Evolutionary conservation across 2,113 vertebrate genomes (phyloP).

Genomic region (Colistium nudipinnis): DNA sequence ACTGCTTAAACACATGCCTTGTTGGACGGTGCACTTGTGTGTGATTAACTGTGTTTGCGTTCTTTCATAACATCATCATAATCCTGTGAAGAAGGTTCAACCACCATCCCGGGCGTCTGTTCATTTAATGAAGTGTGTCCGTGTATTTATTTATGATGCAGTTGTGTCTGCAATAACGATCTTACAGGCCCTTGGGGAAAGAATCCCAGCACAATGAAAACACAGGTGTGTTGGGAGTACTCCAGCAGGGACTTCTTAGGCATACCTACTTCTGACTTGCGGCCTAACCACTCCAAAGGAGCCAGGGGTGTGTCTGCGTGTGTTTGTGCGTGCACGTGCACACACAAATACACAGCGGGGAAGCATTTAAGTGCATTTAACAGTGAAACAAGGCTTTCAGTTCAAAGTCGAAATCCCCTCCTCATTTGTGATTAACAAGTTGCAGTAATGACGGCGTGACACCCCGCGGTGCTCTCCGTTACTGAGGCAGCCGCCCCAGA

Average conservation of each 20-base stretch:
- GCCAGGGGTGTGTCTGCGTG: slow-evolving; percentile 29
- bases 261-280: slow-evolving; percentile 60
- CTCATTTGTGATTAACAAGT: slow-evolving; percentile 7
- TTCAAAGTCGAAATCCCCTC: not conserved
- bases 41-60: not conserved
- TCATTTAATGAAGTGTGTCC: slow-evolving; percentile 29
- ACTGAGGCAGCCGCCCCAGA: not conserved
- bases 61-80: not conserved
- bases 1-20: slow-evolving; percentile 4
- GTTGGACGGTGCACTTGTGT: not conserved
- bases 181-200: slow-evolving; percentile 57
- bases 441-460: not conserved
- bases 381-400: not conserved
- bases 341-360: slow-evolving; percentile 25
- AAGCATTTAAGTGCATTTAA: slow-evolving; percentile 19
- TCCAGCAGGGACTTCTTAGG: slow-evolving; percentile 61
- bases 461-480: not conserved
- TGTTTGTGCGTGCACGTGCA: not conserved
- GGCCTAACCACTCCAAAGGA: slow-evolving; percentile 57
- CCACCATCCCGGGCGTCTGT: not conserved
- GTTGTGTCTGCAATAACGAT: slow-evolving; percentile 72
- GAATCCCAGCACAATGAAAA: slow-evolving; percentile 57
- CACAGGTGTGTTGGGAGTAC: slow-evolving; percentile 71
- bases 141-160: slow-evolving; percentile 59
- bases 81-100: not conserved